Percentiles rank a stretch among this genome's conserved stretches.
phyloP scores from a whole-genome alignment of 2,113 vertebrate species.

The Carlito syrichta region DNA sequence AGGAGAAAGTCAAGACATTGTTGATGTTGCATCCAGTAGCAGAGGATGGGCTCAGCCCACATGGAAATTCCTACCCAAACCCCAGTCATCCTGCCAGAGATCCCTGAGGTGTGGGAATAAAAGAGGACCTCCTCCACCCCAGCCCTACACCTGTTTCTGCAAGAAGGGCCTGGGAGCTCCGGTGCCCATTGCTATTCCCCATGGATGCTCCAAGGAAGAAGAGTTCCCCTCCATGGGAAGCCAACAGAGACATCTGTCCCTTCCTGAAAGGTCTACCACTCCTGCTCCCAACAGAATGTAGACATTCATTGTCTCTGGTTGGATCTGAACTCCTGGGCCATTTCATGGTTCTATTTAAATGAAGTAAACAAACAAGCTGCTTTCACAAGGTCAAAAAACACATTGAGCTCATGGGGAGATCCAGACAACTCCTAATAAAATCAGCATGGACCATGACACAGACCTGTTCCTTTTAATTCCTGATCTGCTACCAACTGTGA shows the following conservation, averaged over 20 bases:
- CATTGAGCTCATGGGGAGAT: background rate
- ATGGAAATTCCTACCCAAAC: background rate
- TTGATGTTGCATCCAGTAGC: background rate
- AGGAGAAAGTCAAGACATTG: background rate
- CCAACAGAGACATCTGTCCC: background rate
- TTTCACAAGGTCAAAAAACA: conserved; percentile 12
- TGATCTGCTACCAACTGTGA: conserved; percentile 18
- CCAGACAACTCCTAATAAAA: conserved; percentile 5
- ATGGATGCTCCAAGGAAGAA: background rate
- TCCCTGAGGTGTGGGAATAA: background rate
- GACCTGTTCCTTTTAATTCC: background rate
- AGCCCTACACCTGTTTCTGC: background rate
- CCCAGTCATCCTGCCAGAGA: background rate
- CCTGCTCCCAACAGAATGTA: background rate
- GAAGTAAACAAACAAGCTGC: background rate
- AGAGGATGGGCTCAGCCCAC: background rate
- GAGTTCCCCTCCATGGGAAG: background rate
- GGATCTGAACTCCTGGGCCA: background rate
- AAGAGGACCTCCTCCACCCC: background rate
- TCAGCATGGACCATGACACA: conserved; percentile 3
- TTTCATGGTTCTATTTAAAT: background rate
- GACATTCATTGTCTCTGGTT: background rate
- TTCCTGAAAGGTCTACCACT: background rate
- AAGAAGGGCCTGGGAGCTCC: background rate
- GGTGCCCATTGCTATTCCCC: background rate